Evolutionary conservation across 2,888 invertebrate genomes (phyloP).

Genomic region (Antheraea assamensis): DNA sequence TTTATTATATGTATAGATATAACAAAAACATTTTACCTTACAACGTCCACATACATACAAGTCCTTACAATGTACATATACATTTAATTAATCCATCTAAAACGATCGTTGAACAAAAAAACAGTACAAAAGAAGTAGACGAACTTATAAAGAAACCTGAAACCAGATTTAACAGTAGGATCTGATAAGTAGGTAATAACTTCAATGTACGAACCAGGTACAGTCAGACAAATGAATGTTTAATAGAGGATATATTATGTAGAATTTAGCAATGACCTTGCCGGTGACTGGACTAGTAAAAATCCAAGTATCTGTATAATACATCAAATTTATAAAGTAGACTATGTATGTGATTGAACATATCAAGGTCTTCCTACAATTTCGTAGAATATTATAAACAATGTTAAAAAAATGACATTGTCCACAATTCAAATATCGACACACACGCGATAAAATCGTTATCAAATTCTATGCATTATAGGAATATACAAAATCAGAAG

Average conservation of each 20-base stretch:
- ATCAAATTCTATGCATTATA: neutral
- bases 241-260: neutral
- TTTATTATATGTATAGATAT: too few species aligned
- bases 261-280: neutral
- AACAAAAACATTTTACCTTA: too few species aligned
- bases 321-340: neutral
- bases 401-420: neutral
- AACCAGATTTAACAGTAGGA: neutral
- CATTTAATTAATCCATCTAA: neutral
- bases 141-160: neutral
- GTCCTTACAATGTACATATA: neutral
- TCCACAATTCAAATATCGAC: neutral
- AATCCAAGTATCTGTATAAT: neutral
- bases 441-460: neutral
- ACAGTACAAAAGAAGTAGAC: neutral
- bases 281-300: neutral
- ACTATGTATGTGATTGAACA: neutral
- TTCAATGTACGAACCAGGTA: neutral
- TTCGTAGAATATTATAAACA: neutral
- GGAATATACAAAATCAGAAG: conserved; percentile 1
- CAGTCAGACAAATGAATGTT: neutral
- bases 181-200: neutral
- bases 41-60: too few species aligned
- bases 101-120: neutral
- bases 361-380: neutral